Evolutionary conservation across 37 sponge, comb jelly and placozoan species (phyloP), one percentile per base, ranked within the genome.

Genomic region (Haliclona indistincta): DNA sequence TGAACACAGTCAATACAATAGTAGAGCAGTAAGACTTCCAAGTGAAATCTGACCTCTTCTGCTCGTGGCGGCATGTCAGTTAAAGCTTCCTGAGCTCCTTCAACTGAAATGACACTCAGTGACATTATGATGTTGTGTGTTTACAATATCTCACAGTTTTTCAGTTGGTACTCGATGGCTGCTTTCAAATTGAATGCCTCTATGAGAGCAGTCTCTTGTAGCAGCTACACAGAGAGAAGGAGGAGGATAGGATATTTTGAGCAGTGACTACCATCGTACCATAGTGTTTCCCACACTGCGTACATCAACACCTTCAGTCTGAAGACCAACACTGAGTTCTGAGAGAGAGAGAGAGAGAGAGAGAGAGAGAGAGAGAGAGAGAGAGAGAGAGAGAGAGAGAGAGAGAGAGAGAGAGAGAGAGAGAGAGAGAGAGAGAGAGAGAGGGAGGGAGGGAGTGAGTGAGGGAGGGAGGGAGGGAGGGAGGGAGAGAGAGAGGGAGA

Each of bases 41-140:
- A 47, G 51, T 17, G 51, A 17, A 17, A 47, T 17, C 73, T 43
- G 8, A 83, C 84, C 76, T 94, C 95, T 75, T 95, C 99, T 1
- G 88, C 52, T 43, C 99, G 74, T 28, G 99, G 99, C 4, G 99
- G 99, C 93, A 98, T 94, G 77, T 98, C 99, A 56, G 95, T 98
- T 0, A 98, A 82, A 11, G 95, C 95, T 35, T 98, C 95, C 36
- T 88, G 86, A 2, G 93, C 99, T 39, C 90, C 83, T 54, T 89
- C 94, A 79, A 40, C 94, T 94, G 55, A 3, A 45, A 56, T 25
- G 39, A 54, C 13, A 35, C 3, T 29, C 2, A 43, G 41, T 10
- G 34, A 13, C 10, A 44, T 29, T 25, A 66, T 5, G 15, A 43
- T 41, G 5, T 25, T 15, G 13, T 35, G 19, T 10, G 6, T 29